phyloP scores from a whole-genome alignment of 2,888 invertebrate species.

The Cylloceria caligata region DNA sequence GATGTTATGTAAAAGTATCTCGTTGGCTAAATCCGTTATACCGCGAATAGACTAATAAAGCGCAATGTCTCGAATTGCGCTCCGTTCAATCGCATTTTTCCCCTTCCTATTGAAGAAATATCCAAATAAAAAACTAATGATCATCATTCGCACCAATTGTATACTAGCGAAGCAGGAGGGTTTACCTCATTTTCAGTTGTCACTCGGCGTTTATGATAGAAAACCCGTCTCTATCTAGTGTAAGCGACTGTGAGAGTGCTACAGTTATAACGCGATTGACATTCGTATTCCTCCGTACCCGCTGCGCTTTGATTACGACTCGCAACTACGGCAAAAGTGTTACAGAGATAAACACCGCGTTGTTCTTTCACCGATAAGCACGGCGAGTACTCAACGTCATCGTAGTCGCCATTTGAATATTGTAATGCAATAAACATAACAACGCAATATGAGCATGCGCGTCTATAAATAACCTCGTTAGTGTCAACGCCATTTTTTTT shows the following conservation, averaged over 20 bases:
- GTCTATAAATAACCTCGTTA: background rate
- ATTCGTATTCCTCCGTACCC: background rate
- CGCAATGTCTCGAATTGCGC: background rate
- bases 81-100: background rate
- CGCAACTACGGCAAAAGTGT: background rate
- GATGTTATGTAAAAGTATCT: background rate
- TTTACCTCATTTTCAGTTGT: background rate
- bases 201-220: background rate
- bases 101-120: background rate
- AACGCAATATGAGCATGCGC: background rate
- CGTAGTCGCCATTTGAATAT: conserved; percentile 9
- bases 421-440: conserved; percentile 1
- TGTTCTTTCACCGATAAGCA: conserved; percentile 15
- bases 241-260: conserved; percentile 9
- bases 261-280: background rate
- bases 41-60: background rate
- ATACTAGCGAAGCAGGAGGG: background rate
- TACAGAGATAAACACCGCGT: background rate
- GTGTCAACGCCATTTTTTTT: conserved; percentile 1
- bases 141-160: background rate
- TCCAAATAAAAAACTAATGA: background rate
- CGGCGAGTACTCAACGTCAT: background rate
- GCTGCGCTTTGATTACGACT: conserved; percentile 15
- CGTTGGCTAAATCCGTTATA: background rate
- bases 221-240: background rate